phyloP scores from a whole-genome alignment of 2,113 vertebrate genomes.

The Solea senegalensis region DNA sequence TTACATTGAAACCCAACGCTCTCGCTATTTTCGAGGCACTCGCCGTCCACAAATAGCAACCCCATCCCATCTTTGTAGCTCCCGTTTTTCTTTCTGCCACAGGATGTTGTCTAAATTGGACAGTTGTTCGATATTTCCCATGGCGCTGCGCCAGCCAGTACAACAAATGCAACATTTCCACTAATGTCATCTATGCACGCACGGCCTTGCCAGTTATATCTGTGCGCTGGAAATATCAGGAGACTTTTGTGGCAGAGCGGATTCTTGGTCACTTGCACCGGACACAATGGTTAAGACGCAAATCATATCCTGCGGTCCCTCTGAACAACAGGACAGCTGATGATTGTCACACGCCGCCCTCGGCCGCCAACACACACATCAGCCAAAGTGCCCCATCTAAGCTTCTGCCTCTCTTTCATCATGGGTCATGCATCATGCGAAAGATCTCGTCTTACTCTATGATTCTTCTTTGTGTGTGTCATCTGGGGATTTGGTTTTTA shows the following conservation, averaged over 20 bases:
- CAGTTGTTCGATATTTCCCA: slow-evolving; percentile 80
- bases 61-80: slow-evolving; percentile 65
- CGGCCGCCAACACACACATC: slow-evolving; percentile 15
- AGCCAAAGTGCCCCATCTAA: slow-evolving; percentile 37
- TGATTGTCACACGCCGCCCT: slow-evolving; percentile 34
- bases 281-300: slow-evolving; percentile 65
- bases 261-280: slow-evolving; percentile 54
- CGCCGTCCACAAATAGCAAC: slow-evolving; percentile 80
- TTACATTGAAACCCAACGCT: slow-evolving; percentile 82
- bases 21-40: slow-evolving; percentile 80
- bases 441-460: slow-evolving; percentile 42
- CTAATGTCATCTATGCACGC: slow-evolving; percentile 65
- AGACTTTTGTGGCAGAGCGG: slow-evolving; percentile 64
- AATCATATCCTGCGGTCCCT: slow-evolving; percentile 62
- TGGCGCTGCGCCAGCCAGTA: slow-evolving; percentile 64
- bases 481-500: slow-evolving; percentile 2
- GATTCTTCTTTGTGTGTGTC: slow-evolving; percentile 11
- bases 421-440: slow-evolving; percentile 31
- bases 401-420: slow-evolving; percentile 60
- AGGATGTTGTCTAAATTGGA: slow-evolving; percentile 74
- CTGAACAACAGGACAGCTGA: slow-evolving; percentile 58
- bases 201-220: slow-evolving; percentile 61
- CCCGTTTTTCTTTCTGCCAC: slow-evolving; percentile 50
- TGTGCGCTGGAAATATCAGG: slow-evolving; percentile 51
- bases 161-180: slow-evolving; percentile 80